Conservation (phyloP, 2,888 invertebrate genomes). For the Physocephala rufipes region DNA sequence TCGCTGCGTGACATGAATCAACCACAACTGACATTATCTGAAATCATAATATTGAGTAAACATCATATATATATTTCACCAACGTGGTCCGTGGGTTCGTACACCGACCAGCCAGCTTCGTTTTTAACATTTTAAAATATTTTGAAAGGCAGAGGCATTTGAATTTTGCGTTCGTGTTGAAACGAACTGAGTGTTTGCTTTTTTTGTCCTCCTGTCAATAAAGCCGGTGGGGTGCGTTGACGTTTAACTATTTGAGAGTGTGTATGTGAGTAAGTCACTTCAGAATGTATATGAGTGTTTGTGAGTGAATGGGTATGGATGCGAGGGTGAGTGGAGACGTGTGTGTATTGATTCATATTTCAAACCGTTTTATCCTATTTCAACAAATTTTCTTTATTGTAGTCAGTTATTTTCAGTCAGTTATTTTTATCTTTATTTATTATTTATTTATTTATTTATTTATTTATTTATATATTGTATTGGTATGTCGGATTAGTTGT, state of each 20-base stretch:
- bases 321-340: too few species aligned
- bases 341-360: not conserved
- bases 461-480: not conserved
- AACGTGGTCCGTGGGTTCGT: too few species aligned
- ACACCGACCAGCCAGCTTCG: too few species aligned
- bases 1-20: constrained; percentile 41
- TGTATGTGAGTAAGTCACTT: too few species aligned
- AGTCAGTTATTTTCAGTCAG: not conserved
- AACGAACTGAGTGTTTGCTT: constrained; percentile 17
- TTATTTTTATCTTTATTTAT: not conserved
- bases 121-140: constrained; percentile 1
- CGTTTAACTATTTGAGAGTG: too few species aligned
- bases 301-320: too few species aligned
- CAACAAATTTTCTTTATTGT: not conserved
- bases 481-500: not conserved
- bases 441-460: constrained; percentile 2
- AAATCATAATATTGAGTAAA: constrained; percentile 42
- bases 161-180: constrained; percentile 15
- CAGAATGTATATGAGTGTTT: not conserved
- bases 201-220: too few species aligned
- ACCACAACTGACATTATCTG: constrained; percentile 41
- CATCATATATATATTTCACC: constrained; percentile 37
- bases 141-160: not conserved
- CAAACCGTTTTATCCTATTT: not conserved
- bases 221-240: too few species aligned